Evolutionary conservation across 2,797 vertebrate genomes (phyloP).

Genomic region (Carduelis carduelis): DNA sequence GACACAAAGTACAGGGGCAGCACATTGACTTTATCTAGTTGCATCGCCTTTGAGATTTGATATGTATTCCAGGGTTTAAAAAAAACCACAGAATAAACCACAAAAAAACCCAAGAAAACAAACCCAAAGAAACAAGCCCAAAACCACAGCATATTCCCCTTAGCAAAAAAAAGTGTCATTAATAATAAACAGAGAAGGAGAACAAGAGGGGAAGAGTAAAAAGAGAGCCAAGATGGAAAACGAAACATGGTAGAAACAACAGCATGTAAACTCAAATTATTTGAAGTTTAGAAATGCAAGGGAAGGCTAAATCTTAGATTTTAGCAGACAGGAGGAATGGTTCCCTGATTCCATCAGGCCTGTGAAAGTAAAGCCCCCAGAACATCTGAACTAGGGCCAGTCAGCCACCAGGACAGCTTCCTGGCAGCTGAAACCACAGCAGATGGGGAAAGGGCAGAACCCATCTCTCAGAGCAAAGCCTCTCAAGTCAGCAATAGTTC

Average conservation of each 20-base stretch:
- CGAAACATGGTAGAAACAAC: not conserved
- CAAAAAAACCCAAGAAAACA: no score
- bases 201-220: not conserved
- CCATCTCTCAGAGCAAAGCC: not conserved
- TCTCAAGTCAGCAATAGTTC: not conserved
- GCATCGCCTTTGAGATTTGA: not conserved
- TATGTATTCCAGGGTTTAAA: rapidly evolving
- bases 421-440: not conserved
- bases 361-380: not conserved
- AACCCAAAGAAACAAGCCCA: rapidly evolving
- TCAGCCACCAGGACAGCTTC: not conserved
- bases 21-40: not conserved
- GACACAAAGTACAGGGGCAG: not conserved
- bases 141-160: not conserved
- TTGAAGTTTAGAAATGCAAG: not conserved
- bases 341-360: not conserved
- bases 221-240: not conserved
- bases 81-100: not conserved
- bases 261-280: not conserved
- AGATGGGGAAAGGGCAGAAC: conserved; percentile 5
- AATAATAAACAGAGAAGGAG: not conserved
- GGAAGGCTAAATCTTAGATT: not conserved
- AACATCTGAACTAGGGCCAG: not conserved
- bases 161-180: not conserved
- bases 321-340: not conserved